Evolutionary conservation across 30 jellyfish, hydroid and myxozoan genomes (phyloP).

Genomic region (Mastigias papua): DNA sequence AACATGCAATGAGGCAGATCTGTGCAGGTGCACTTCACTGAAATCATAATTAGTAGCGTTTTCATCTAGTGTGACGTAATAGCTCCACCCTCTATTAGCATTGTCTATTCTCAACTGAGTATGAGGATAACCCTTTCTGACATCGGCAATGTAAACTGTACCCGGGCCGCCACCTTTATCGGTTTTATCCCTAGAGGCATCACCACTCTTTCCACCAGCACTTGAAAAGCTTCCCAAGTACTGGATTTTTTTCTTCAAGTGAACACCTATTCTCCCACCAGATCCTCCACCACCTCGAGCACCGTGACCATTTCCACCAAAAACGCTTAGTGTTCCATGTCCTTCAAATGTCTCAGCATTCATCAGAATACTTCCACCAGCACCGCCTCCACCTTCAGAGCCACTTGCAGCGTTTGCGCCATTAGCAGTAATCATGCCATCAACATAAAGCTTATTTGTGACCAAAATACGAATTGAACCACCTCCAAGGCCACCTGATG

Average conservation of each 20-base stretch:
- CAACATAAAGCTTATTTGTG: conserved; percentile 63
- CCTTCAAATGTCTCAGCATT: conserved; percentile 77
- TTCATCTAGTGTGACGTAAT: conserved; percentile 64
- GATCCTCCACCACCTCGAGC: conserved; percentile 78
- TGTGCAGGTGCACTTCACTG: conserved; percentile 60
- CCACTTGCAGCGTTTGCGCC: conserved; percentile 60
- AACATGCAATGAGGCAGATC: conserved; percentile 59
- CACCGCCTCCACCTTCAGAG: conserved; percentile 73
- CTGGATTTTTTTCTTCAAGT: conserved; percentile 46
- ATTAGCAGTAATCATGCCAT: conserved; percentile 61
- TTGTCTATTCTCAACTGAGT: conserved; percentile 67
- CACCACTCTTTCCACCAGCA: conserved; percentile 70
- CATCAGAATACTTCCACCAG: conserved; percentile 72
- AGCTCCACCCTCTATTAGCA: conserved; percentile 46
- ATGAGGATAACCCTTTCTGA: conserved; percentile 58
- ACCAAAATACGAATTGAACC: conserved; percentile 50
- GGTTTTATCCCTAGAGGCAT: conserved; percentile 57
- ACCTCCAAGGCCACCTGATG: conserved; percentile 63
- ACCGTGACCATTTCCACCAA: conserved; percentile 74
- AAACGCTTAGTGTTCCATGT: conserved; percentile 57
- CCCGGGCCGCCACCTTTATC: conserved; percentile 84
- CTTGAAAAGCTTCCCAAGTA: conserved; percentile 53
- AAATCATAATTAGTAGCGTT: conserved; percentile 34
- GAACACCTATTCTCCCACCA: conserved; percentile 62
- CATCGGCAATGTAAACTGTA: conserved; percentile 59